phyloP scores from a whole-genome alignment of 2,113 vertebrate genomes.

The Gavia stellata region DNA sequence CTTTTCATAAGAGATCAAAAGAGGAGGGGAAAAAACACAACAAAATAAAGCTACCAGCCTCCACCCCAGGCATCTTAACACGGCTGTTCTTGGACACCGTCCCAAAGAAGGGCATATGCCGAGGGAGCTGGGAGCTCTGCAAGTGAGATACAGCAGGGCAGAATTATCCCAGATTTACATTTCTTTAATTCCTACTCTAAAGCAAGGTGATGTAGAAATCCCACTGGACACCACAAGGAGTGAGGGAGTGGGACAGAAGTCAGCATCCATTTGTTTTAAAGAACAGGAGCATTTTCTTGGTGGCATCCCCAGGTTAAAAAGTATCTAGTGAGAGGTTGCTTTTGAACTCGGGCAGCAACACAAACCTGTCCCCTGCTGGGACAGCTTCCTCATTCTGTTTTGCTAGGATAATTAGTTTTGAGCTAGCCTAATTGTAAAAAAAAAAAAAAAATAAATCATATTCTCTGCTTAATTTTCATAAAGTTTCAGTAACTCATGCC shows the following conservation, averaged over 20 bases:
- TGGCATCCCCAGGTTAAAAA: slow-evolving; percentile 14
- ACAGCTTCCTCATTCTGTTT: slow-evolving; percentile 4
- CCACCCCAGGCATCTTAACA: not conserved
- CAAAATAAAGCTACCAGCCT: not conserved
- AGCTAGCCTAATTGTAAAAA: not conserved
- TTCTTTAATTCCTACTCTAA: slow-evolving; percentile 39
- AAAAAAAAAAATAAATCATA: not conserved
- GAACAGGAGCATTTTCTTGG: not conserved
- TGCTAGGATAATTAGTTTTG: slow-evolving; percentile 38
- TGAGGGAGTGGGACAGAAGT: not conserved
- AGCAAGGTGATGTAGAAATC: slow-evolving; percentile 6
- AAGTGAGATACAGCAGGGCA: not conserved
- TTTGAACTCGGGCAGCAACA: slow-evolving; percentile 14
- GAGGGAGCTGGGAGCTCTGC: not conserved
- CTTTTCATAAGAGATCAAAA: not conserved
- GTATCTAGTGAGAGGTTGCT: not conserved
- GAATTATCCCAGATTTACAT: slow-evolving; percentile 37
- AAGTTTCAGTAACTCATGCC: slow-evolving; percentile 30
- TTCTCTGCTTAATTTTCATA: slow-evolving; percentile 41
- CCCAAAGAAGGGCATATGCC: slow-evolving; percentile 25
- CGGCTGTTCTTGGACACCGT: not conserved
- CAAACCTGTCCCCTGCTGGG: not conserved
- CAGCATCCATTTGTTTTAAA: slow-evolving; percentile 7
- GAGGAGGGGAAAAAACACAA: not conserved
- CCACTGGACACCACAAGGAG: not conserved